phyloP scores from a whole-genome alignment of 2,888 invertebrate species.

The Cantharis rufa region DNA sequence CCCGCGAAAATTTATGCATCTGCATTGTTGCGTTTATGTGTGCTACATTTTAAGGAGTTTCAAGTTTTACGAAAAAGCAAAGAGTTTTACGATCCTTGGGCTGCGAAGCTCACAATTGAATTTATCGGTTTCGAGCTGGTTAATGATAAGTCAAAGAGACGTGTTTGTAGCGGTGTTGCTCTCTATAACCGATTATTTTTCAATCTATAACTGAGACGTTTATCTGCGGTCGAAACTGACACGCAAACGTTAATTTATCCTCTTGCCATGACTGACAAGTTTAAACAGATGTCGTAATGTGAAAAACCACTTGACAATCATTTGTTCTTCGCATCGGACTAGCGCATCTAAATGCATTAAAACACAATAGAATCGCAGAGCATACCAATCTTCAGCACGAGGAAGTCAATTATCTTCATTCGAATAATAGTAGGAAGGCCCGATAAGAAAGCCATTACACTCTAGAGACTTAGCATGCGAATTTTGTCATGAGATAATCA shows the following conservation, averaged over 20 bases:
- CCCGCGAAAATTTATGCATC: conserved; percentile 14
- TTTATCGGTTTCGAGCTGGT: background rate
- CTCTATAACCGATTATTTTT: conserved; percentile 26
- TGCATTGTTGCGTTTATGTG: conserved; percentile 7
- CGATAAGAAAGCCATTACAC: conserved; percentile 29
- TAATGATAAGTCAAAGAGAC: background rate
- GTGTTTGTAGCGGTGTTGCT: conserved; percentile 7
- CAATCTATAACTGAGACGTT: conserved; percentile 19
- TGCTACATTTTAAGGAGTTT: background rate
- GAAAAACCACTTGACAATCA: conserved; percentile 39
- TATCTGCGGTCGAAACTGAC: conserved; percentile 25
- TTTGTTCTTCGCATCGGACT: conserved; percentile 36
- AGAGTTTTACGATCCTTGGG: background rate
- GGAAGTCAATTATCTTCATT: conserved; percentile 30
- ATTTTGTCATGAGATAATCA: conserved; percentile 28
- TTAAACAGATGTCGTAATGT: conserved; percentile 35
- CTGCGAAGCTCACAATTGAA: background rate
- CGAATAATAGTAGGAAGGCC: conserved; percentile 11
- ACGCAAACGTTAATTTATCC: conserved; percentile 36
- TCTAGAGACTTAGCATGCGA: conserved; percentile 19
- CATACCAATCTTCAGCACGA: conserved; percentile 25
- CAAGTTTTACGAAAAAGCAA: background rate
- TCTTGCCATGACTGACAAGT: conserved; percentile 36
- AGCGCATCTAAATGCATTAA: conserved; percentile 26
- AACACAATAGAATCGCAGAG: conserved; percentile 27